Evolutionary conservation across 2,888 invertebrate genomes (phyloP), one percentile per base, ranked within the genome.

Genomic region (Craniophora ligustri): DNA sequence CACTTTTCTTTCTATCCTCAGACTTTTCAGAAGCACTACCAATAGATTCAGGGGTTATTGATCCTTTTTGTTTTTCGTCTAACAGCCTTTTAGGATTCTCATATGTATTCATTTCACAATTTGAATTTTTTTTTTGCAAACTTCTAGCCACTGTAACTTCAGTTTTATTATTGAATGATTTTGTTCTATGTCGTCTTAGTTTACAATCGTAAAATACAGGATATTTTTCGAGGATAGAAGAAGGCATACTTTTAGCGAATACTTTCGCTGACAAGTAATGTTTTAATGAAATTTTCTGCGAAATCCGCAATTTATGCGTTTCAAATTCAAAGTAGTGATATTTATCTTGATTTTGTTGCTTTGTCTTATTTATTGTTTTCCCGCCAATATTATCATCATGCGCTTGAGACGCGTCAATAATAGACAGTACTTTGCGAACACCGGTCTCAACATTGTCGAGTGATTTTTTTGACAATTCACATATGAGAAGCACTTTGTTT

Each of bases 401-500:
- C 19, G 72, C 64, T 61, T 89, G 86, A 26, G 79, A 67, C 13
- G 65, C 70, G 39, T 81, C 77, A 59, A 91, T 75, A 45, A 75
- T 59, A n/a, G 79, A 74, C 42, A 88, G 70, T 53, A 89, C 78
- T 66, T 82, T 86, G 54, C 86, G 85, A 10, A 93, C 84, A 42
- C 88, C 88, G 54, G 66, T 72, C 71, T 92, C 92, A 1, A 94
- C 92, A 74, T 90, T 92, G 30, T 87, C 85, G 7, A 93, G 81
- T 0, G 93, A 92, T 70, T 89, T 91, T 77, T 89, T 92, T 32
- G 93, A 93, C 62, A 93, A 79, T 69, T 92, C 86, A 70, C 93
- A 94, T 60, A 93, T 91, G 11, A 88, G 70, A 35, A 93, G 81
- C 5, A 93, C 87, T 75, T 93, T 93, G 48, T 77, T 82, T 3